Base-by-base conservation (phyloP, 2,797 vertebrate species). In the Austrolebias charrua region DNA sequence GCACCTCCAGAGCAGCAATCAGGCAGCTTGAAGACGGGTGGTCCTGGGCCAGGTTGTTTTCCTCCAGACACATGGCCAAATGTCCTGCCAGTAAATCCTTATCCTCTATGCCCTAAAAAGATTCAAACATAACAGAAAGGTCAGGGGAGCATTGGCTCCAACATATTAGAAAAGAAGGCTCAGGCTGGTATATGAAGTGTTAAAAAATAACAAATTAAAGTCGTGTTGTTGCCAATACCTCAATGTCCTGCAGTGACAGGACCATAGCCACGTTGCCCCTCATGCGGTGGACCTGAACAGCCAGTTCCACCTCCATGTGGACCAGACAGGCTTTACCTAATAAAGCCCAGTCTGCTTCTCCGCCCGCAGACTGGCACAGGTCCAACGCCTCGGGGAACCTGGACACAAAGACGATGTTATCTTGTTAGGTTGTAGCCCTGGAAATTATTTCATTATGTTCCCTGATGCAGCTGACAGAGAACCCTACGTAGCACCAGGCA, bases 221-320 rank as follows among this genome's bases (percentile, higher is more conserved):
- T 3, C 11, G 2, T 52, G 19, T 33, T 33, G 35, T 16, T 52
- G 8, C n/a, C 18, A 35, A 24, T 9, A 98, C 97, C 95, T 97
- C 95, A 83, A 98, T 90, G 75, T 91, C 83, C 76, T 97, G 95
- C 71, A 99, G 91, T 16, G 97, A 98, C 92, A 96, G 93, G 50
- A 99, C 97, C 91, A 98, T 96, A 66, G 94, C 95, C 31, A 94
- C 95, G 24, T 96, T 92, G 61, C 90, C 85, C 59, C 90, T 90
- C 9, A 86, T 93, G 53, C 95, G 92, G 79, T 95, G 97, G 51
- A 96, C 94, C 24, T 93, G 92, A 61, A 96, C 93, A 9, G 96
- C 97, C 81, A 97, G 92, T 58, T 96, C 95, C 35, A 98, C 90
- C 57, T 98, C 96, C 94, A 98, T 95, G 83, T 99, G 97, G 69